A percentile compares a stretch with the other conserved stretches of the same genome.
phyloP scores from a whole-genome alignment of 2,797 vertebrate species.

The Sebastes matsubarae region DNA sequence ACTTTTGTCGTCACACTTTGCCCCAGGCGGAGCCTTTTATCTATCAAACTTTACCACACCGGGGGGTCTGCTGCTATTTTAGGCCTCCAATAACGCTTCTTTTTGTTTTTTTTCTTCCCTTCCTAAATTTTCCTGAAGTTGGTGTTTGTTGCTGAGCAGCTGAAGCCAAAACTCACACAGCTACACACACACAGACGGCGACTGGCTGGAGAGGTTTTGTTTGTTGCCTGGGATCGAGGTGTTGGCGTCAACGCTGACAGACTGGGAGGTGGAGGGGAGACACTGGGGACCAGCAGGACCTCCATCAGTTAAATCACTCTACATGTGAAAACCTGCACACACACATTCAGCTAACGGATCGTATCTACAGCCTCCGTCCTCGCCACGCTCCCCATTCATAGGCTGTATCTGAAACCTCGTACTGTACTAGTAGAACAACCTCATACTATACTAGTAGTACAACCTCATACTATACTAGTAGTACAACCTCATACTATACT shows the following conservation, averaged over 20 bases:
- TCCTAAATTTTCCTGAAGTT: constrained; percentile 49
- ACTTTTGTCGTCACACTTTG: constrained; percentile 54
- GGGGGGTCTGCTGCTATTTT: constrained; percentile 70
- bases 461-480: too few species aligned
- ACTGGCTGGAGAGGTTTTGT: constrained; percentile 52
- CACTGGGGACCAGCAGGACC: constrained; percentile 13
- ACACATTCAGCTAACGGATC: background rate
- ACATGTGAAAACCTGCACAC: constrained; percentile 14
- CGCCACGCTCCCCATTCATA: too few species aligned
- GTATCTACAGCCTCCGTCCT: background rate
- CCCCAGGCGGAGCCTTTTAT: constrained; percentile 68
- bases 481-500: too few species aligned
- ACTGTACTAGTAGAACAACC: too few species aligned
- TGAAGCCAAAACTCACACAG: constrained; percentile 64
- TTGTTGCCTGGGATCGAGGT: constrained; percentile 57
- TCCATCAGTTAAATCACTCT: constrained; percentile 23
- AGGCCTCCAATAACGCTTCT: constrained; percentile 12
- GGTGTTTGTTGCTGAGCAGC: constrained; percentile 47
- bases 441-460: too few species aligned
- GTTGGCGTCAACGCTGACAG: constrained; percentile 50
- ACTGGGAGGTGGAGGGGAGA: background rate
- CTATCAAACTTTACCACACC: constrained; percentile 49
- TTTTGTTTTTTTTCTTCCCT: background rate
- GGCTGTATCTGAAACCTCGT: too few species aligned
- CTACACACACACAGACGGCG: constrained; percentile 61